Percentiles rank a stretch among this genome's conserved stretches.
These are phyloP conservation scores for Chondrosia reniformis DNA, from an alignment of 37 sponge, comb jelly and placozoan genomes.

Conservation along the genomic window DNA sequence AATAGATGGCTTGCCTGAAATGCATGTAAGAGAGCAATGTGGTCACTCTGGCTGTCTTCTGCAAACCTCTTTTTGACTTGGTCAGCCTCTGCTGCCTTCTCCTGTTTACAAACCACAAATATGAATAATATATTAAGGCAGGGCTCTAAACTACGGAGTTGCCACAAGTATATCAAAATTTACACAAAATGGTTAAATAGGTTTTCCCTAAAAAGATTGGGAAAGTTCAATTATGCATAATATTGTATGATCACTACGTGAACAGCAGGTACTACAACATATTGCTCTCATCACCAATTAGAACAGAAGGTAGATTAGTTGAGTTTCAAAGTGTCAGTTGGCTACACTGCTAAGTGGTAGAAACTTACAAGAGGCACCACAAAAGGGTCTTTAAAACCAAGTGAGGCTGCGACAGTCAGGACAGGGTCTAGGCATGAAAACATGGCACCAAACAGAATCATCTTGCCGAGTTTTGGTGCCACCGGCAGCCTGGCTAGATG, in stretches of 20 bases:
- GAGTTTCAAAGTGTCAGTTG: no score
- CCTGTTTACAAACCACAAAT: slow-evolving; percentile 18
- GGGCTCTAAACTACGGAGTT: no score
- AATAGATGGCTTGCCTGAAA: slow-evolving; percentile 39
- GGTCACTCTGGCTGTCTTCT: slow-evolving; percentile 60
- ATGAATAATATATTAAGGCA: background rate
- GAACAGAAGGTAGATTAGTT: no score
- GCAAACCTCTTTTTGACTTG: slow-evolving; percentile 45
- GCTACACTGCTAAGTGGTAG: background rate
- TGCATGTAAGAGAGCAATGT: slow-evolving; percentile 64
- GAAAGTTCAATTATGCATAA: no score
- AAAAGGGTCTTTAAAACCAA: slow-evolving; percentile 85
- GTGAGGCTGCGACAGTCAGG: slow-evolving; percentile 59
- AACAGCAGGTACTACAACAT: no score
- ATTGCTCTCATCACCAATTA: no score
- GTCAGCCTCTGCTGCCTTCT: slow-evolving; percentile 73
- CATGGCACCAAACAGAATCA: slow-evolving; percentile 82
- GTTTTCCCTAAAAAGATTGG: no score
- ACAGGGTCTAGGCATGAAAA: slow-evolving; percentile 81
- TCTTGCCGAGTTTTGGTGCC: slow-evolving; percentile 79
- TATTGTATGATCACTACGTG: no score
- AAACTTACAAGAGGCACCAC: slow-evolving; percentile 62
- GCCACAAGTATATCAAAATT: no score
- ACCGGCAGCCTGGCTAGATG: slow-evolving; percentile 85
- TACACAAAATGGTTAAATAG: no score